These are phyloP conservation scores for Gracilinanus agilis DNA, from an alignment of 2,113 vertebrate genomes.

Conservation along the genomic window DNA sequence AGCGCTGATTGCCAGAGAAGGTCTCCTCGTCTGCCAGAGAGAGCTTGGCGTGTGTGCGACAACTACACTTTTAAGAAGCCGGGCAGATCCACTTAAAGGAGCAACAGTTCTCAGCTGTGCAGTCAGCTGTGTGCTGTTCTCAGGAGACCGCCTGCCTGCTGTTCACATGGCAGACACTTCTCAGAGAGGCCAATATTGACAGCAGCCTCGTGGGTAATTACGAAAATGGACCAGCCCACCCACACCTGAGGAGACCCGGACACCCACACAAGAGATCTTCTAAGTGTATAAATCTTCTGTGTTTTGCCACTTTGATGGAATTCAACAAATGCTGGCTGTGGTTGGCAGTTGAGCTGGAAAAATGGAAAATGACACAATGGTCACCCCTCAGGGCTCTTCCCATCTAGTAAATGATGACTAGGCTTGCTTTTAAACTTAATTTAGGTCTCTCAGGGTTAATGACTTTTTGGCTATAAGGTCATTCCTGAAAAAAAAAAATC, in stretches of 20 bases:
- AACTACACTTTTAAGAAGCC: neutral
- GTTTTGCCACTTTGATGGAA: neutral
- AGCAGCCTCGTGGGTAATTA: constrained; percentile 11
- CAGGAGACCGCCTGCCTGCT: neutral
- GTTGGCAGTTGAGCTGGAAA: neutral
- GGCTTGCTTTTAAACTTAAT: neutral
- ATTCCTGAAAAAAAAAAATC: neutral
- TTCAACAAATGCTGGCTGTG: neutral
- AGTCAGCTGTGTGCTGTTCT: neutral
- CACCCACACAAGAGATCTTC: neutral
- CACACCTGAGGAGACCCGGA: neutral
- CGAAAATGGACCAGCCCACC: neutral
- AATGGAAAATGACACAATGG: neutral
- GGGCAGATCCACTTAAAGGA: constrained; percentile 5
- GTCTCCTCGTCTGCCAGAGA: neutral
- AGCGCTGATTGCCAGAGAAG: neutral
- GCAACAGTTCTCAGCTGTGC: constrained; percentile 13
- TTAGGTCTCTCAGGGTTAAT: neutral
- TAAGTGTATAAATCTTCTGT: neutral
- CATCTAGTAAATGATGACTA: neutral
- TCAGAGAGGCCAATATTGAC: neutral
- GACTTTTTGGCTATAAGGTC: neutral
- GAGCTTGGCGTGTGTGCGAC: neutral
- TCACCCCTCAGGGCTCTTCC: neutral
- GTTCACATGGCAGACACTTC: constrained; percentile 10